Conservation (phyloP, 2,797 vertebrate genomes). For the Crax fasciolata region DNA sequence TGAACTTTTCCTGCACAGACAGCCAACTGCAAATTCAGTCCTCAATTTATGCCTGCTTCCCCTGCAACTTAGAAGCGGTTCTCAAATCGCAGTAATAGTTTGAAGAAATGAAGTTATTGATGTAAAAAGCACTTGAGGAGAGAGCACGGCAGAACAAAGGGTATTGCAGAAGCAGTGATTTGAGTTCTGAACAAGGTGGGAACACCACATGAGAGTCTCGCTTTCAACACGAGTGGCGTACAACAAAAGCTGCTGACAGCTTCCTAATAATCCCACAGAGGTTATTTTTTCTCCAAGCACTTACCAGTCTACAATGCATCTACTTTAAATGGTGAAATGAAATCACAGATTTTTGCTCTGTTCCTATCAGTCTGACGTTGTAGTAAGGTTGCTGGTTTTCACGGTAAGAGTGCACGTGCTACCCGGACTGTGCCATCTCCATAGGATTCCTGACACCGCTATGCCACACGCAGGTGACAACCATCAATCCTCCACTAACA, state of each 20-base stretch:
- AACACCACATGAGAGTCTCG: neutral
- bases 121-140: neutral
- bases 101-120: neutral
- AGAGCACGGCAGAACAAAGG: neutral
- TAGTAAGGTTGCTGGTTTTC: neutral
- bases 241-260: neutral
- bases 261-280: neutral
- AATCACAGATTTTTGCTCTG: neutral
- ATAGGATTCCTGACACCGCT: neutral
- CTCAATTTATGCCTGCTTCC: neutral
- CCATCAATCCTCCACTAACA: neutral
- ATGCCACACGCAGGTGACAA: neutral
- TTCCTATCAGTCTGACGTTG: neutral
- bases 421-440: neutral
- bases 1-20: neutral
- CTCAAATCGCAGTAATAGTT: neutral
- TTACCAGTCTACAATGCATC: neutral
- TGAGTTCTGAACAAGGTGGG: neutral
- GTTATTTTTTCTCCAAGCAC: neutral
- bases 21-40: neutral
- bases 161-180: neutral
- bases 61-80: neutral
- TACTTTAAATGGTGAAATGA: neutral
- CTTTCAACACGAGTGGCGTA: neutral
- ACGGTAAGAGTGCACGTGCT: neutral